A percentile compares a stretch with the other conserved stretches of the same genome.
Evolutionary conservation across 2,113 vertebrate species (phyloP).

Genomic region (Psammodynastes pulverulentus): DNA sequence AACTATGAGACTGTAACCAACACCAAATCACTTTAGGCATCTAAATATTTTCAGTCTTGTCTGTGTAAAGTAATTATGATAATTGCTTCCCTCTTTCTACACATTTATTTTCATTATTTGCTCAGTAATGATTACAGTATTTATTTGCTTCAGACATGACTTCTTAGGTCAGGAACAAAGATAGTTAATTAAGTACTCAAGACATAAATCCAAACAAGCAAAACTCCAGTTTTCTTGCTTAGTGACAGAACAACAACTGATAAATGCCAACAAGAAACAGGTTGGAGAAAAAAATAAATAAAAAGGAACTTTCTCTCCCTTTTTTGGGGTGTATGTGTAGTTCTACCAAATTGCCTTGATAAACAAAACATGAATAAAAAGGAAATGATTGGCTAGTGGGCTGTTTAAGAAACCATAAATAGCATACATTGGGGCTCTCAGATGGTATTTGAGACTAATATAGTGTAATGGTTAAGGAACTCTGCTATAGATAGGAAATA

Average conservation of each 20-base stretch:
- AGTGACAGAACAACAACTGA: background rate
- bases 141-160: background rate
- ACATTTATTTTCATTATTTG: background rate
- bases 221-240: background rate
- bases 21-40: background rate
- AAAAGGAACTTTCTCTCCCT: background rate
- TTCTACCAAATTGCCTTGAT: background rate
- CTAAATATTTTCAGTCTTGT: slow-evolving; percentile 24
- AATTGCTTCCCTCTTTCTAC: background rate
- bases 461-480: background rate
- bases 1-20: slow-evolving; percentile 22
- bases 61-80: background rate
- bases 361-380: background rate
- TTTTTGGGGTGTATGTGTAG: background rate
- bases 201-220: slow-evolving; percentile 10
- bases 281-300: background rate
- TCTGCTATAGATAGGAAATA: background rate
- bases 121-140: background rate
- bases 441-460: background rate
- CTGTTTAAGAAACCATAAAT: background rate
- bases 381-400: background rate
- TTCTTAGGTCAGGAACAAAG: slow-evolving; percentile 23
- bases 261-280: background rate
- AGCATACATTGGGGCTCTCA: background rate
- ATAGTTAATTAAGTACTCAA: background rate